Evolutionary conservation across 2,113 vertebrate genomes (phyloP).

Genomic region (Globicephala melas): DNA sequence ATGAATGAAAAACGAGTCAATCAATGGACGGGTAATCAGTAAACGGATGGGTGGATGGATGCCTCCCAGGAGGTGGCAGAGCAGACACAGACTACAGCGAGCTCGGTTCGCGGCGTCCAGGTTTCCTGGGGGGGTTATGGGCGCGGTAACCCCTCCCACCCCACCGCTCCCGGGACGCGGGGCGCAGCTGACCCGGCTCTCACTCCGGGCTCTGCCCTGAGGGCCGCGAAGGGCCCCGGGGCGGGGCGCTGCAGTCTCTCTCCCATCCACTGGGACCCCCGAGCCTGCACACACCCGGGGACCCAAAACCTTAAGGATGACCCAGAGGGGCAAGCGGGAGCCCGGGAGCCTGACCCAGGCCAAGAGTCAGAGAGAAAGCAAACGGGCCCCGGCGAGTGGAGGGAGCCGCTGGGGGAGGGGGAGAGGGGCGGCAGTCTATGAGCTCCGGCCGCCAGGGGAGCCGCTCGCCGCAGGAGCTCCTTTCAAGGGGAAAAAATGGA

Average conservation of each 20-base stretch:
- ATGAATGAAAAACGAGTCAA: not conserved
- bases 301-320: not conserved
- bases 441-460: not conserved
- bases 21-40: not conserved
- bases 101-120: accelerated
- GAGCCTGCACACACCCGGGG: not conserved
- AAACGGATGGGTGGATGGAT: not conserved
- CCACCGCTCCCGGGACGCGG: accelerated
- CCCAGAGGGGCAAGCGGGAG: not conserved
- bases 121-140: not conserved
- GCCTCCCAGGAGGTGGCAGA: not conserved
- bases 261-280: too few species aligned
- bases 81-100: accelerated
- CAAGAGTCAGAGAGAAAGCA: not conserved
- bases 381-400: not conserved
- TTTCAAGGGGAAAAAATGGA: slow-evolving; percentile 80
- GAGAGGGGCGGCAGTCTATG: not conserved
- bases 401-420: too few species aligned
- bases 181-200: not conserved
- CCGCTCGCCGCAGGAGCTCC: slow-evolving; percentile 71
- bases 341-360: not conserved
- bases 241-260: not conserved
- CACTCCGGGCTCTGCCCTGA: not conserved
- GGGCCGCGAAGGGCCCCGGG: not conserved
- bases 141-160: not conserved